Conservation (phyloP, 2,888 invertebrate species). For the Parnassius orleans region DNA sequence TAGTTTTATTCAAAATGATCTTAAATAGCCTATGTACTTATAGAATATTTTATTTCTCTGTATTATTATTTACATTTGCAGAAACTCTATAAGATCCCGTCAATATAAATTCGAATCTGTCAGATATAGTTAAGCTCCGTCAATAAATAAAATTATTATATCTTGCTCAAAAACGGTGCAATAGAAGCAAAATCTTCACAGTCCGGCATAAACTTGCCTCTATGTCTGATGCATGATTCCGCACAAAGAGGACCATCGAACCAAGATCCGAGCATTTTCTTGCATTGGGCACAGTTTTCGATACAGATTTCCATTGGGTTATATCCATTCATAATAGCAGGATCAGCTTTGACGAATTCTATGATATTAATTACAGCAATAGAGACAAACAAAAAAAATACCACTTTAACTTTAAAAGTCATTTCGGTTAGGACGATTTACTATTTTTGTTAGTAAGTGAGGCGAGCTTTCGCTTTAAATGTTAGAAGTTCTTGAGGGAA, state of each 20-base stretch:
- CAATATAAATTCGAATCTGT: no score
- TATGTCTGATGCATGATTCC: constrained; percentile 89
- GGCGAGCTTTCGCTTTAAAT: no score
- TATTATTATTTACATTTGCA: no score
- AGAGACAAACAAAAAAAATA: not conserved
- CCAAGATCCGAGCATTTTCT: constrained; percentile 91
- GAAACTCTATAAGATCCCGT: no score
- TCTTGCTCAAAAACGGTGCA: constrained; percentile 84
- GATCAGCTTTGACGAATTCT: not conserved
- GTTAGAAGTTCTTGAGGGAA: no score
- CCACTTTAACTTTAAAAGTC: not conserved
- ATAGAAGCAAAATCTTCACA: constrained; percentile 91
- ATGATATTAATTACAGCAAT: not conserved
- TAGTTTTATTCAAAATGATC: no score
- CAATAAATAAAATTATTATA: constrained; percentile 36
- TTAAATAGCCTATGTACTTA: no score
- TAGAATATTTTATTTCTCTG: no score
- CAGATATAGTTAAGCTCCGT: not conserved
- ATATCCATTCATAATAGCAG: constrained; percentile 48
- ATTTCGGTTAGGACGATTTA: not conserved
- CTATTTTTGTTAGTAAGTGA: no score
- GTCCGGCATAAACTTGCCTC: constrained; percentile 90
- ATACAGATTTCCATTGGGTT: constrained; percentile 85
- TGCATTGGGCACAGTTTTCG: constrained; percentile 93
- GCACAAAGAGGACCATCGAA: constrained; percentile 93